Evolutionary conservation across 2,888 invertebrate genomes (phyloP).

Genomic region (Drosophila paramelanica): DNA sequence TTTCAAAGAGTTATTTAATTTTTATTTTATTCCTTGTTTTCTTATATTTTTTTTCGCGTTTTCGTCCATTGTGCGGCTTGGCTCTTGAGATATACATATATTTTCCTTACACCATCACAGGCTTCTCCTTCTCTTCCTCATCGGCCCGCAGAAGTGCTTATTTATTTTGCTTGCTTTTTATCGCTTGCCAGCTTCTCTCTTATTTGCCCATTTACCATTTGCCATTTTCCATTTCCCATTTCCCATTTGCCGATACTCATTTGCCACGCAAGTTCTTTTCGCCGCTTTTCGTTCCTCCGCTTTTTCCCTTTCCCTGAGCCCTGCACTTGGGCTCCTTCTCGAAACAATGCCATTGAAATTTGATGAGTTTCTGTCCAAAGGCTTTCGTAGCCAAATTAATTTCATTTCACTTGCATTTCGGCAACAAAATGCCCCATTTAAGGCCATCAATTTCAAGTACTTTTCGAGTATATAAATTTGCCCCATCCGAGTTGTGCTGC

Average conservation of each 20-base stretch:
- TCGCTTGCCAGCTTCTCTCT: slow-evolving; percentile 4
- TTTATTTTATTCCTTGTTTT: slow-evolving; percentile 6
- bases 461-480: neutral
- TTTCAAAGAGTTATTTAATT: slow-evolving; percentile 74
- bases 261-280: slow-evolving; percentile 3
- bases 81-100: slow-evolving; percentile 7
- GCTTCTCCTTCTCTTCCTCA: too few species aligned
- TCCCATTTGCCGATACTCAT: neutral
- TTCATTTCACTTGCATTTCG: slow-evolving; percentile 45
- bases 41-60: neutral
- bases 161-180: slow-evolving; percentile 28
- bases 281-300: slow-evolving; percentile 1
- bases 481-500: too few species aligned
- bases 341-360: slow-evolving; percentile 37
- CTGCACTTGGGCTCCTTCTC: neutral
- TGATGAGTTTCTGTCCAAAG: slow-evolving; percentile 46
- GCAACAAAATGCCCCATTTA: slow-evolving; percentile 13
- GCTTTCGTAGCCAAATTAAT: slow-evolving; percentile 26
- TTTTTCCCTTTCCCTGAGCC: neutral
- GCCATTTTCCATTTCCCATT: slow-evolving; percentile 30
- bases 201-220: slow-evolving; percentile 26
- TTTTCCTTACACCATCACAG: neutral
- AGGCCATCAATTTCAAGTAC: neutral
- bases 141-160: slow-evolving; percentile 33
- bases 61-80: slow-evolving; percentile 3